Evolutionary conservation across 2,888 invertebrate species (phyloP), one percentile per base, ranked within the genome.

Genomic region (Hipparchia sbordonii): DNA sequence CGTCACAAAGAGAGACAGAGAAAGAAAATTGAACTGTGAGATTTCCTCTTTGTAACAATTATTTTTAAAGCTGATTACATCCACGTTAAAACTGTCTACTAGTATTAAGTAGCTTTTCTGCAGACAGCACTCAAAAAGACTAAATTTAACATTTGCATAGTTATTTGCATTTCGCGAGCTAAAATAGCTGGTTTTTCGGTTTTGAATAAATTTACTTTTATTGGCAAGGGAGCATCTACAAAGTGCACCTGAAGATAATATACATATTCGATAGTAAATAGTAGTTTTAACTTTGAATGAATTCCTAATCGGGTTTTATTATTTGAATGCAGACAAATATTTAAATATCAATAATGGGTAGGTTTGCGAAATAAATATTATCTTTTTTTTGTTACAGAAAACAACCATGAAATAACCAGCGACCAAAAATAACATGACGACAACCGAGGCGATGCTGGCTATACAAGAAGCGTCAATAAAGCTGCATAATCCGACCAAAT

Each of bases 401-500:
- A 45, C 59, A 59, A 65, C 13, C 10, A 76, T 74, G 76, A 59
- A 72, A 48, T 57, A 54, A 9, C 46, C 46, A 62, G 23, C 2
- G 23, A 46, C 56, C 5, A 48, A 6, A 60, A 61, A 71, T 65
- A 74, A 67, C 63, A 77, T 72, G 72, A 71, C 51, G 62, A 39
- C 56, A 8, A 71, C 67, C 23, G 69, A 71, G 59, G 66, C 57
- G 33, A 77, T 72, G 67, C 60, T 70, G 62, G 78, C 78, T 61
- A 81, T 66, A 72, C 75, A 79, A 66, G 39, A 39, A 39, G 61
- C 62, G 62, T 73, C 84, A 82, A 60, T 79, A 80, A 70, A 83
- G 79, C 80, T 59, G 66, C 67, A 70, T 62, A 77, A 67, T 69
- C 75, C 72, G 65, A 70, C 73, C 60, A 88, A 85, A 82, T 79